A percentile compares a stretch with the other conserved stretches of the same genome.
Conservation (phyloP, 2,797 vertebrate genomes). For the Lepidocolaptes lacrymiger region DNA sequence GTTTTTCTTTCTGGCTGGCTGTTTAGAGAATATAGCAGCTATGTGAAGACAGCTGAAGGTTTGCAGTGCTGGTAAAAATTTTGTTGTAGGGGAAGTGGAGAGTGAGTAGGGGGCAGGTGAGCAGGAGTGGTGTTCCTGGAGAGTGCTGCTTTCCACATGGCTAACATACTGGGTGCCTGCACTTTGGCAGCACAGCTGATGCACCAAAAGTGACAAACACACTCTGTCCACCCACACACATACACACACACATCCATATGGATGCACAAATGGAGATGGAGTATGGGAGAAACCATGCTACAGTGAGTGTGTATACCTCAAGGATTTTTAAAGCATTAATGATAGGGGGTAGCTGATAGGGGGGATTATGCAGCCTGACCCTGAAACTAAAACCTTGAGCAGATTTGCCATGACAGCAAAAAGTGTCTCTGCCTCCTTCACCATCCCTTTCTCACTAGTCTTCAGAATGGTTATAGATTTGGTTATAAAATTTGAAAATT, state of each 20-base stretch:
- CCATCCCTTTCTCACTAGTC: not conserved
- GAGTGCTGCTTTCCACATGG: not conserved
- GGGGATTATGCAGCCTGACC: not conserved
- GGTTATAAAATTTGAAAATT: not conserved
- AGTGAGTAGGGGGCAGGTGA: not conserved
- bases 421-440: not conserved
- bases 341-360: not conserved
- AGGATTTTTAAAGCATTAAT: not conserved
- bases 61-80: not conserved
- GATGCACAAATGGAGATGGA: not conserved
- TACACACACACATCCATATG: rapidly evolving
- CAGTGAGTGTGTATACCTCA: not conserved
- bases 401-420: not conserved
- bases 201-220: not conserved
- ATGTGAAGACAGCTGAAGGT: not conserved
- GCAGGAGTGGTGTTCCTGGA: not conserved
- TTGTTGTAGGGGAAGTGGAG: not conserved
- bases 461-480: not conserved
- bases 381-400: not conserved
- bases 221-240: not conserved
- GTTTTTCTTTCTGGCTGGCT: not conserved
- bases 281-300: not conserved
- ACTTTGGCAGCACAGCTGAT: not conserved
- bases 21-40: not conserved
- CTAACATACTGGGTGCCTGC: not conserved